These are phyloP conservation scores for Campopleginae sp. DNA, from an alignment of 2,888 invertebrate species.

Conservation along the genomic window DNA sequence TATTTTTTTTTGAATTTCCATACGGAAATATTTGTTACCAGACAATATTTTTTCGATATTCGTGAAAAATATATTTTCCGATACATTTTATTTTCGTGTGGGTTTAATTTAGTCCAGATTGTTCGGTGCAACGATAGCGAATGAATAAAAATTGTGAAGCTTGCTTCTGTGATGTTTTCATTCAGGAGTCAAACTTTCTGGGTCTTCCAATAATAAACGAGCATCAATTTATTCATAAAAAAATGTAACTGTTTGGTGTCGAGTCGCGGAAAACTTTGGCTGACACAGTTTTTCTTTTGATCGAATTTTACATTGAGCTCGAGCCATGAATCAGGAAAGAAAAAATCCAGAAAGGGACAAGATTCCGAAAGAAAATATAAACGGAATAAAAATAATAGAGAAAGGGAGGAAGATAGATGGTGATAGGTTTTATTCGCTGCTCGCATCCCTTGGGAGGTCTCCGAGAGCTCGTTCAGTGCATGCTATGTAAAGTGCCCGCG, in stretches of 20 bases:
- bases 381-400: conserved; percentile 39
- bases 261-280: neutral
- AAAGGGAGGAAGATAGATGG: conserved; percentile 63
- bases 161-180: no score
- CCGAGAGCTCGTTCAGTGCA: conserved; percentile 73
- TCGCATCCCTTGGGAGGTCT: conserved; percentile 77
- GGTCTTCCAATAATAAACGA: neutral
- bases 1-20: no score
- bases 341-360: conserved; percentile 3
- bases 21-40: no score
- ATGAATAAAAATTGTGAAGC: neutral
- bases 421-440: conserved; percentile 70
- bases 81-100: no score
- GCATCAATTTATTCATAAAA: neutral
- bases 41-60: no score
- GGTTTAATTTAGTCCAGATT: neutral
- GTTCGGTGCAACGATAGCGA: neutral
- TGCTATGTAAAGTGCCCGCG: conserved; percentile 79
- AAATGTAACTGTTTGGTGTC: neutral
- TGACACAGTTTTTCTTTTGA: neutral
- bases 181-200: neutral
- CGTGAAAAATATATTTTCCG: no score
- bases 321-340: neutral
- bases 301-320: neutral
- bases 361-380: neutral